Percentiles rank a stretch among this genome's conserved stretches.
Conservation (phyloP, 2,113 vertebrate species). For the human (Homo sapiens) region GRCh38 chr11:11900501-11901000, state of each 20-base stretch:
- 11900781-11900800: background rate
- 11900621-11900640: background rate
- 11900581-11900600: background rate
- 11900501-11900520: background rate
- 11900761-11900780: background rate
- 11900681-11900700: background rate
- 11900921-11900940: background rate
- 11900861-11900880: background rate
- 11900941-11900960: background rate
- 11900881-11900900: conserved; percentile 20
- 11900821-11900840: background rate
- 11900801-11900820: conserved; percentile 7
- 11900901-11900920: background rate
- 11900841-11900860: background rate
- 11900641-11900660: background rate
- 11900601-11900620: background rate
- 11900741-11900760: background rate
- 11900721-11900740: background rate
- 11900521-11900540: background rate
- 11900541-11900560: background rate
- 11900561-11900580: background rate
- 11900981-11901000: background rate
- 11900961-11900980: background rate
- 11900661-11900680: background rate
- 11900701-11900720: background rate